Evolutionary conservation across 1,140 invertebrate species (phyloP).

Genomic region (Rhopalosiphum padi): DNA sequence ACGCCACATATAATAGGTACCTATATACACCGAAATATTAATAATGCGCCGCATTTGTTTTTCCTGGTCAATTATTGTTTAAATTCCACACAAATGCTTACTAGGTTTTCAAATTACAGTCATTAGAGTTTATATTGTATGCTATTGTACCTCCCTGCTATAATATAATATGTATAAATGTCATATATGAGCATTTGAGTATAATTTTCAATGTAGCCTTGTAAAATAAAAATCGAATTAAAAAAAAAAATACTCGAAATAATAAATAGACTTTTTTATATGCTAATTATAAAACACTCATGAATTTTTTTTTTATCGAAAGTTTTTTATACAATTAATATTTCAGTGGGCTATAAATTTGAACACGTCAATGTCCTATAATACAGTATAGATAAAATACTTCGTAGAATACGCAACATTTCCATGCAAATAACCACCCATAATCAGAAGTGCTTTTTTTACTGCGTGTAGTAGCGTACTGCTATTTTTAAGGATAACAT

Average conservation of each 20-base stretch:
- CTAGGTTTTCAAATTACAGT: background rate
- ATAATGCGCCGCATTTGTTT: background rate
- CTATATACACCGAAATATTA: background rate
- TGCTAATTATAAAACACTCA: too few species aligned
- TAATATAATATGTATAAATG: background rate
- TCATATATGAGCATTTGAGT: background rate
- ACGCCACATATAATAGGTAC: background rate
- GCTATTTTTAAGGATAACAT: background rate
- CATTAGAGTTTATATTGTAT: background rate
- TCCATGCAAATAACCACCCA: background rate
- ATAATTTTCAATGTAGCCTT: background rate
- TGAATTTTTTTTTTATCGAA: too few species aligned
- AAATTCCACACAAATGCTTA: constrained; percentile 1
- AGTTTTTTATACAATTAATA: too few species aligned
- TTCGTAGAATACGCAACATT: too few species aligned
- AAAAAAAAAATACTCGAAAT: background rate
- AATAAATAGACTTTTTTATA: background rate
- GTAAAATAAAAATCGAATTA: background rate
- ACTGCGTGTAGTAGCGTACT: background rate
- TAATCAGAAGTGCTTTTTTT: background rate
- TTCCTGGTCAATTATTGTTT: background rate
- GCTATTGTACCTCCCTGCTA: background rate
- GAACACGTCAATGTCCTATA: too few species aligned
- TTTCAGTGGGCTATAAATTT: too few species aligned
- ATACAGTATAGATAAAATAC: too few species aligned